A percentile compares a stretch with the other conserved stretches of the same genome.
phyloP scores from a whole-genome alignment of 2,888 invertebrate genomes.

The Drosophila stalkeri region DNA sequence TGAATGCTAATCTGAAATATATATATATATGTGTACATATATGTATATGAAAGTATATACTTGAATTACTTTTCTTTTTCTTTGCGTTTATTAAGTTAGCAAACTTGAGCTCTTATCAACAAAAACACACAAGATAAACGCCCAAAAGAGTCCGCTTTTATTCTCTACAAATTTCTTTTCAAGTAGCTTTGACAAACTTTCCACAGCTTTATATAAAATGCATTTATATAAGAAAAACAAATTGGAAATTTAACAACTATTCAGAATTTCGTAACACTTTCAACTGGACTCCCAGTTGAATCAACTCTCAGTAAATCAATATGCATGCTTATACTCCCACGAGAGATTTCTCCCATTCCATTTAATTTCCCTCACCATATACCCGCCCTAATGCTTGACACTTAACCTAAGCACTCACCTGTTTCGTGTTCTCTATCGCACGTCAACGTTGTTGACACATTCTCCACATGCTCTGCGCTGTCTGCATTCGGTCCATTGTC shows the following conservation, averaged over 20 bases:
- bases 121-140: not conserved
- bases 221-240: too few relatives aligned
- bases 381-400: not conserved
- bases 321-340: not conserved
- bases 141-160: too few relatives aligned
- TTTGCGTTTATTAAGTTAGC: not conserved
- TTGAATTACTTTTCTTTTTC: not conserved
- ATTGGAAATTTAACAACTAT: too few relatives aligned
- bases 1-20: not conserved
- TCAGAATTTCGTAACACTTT: not conserved
- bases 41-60: not conserved
- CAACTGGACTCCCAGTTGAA: not conserved
- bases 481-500: conserved; percentile 11
- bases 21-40: not conserved
- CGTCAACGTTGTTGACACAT: conserved; percentile 63
- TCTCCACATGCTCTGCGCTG: conserved; percentile 38
- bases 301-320: not conserved
- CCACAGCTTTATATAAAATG: not conserved
- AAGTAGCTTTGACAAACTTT: not conserved
- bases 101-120: not conserved
- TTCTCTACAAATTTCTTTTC: not conserved
- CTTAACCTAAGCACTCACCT: conserved; percentile 64
- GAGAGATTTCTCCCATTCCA: not conserved
- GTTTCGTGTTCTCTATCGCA: conserved; percentile 68
- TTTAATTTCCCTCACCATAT: not conserved